Base-by-base conservation (phyloP, 1,140 invertebrate species). In the Drosophila serrata region DNA sequence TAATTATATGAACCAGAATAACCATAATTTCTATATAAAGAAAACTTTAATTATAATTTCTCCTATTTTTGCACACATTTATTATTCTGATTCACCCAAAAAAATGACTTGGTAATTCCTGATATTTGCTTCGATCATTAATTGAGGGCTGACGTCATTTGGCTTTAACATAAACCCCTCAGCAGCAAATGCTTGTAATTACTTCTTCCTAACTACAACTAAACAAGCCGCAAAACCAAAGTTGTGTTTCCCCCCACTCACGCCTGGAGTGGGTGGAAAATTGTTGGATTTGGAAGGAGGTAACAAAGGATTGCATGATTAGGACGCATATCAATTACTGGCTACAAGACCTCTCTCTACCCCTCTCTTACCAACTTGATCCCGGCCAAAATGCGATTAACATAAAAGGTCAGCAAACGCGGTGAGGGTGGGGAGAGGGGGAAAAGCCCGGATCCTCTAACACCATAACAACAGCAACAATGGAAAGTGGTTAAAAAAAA, bases 301-400 rank as follows among this genome's bases (percentile, higher is more conserved):
- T 57, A 60, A 74, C 82, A 79, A 73, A 74, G 80, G 86, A 85
- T 81, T 91, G 86, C 86, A 90, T 90, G 86, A 87, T 91, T 88
- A 87, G 79, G 63, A 80, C 49, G 75, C 86, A 90, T 90, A 90
- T 91, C 86, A 90, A 90, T 90, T 90, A 90, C 87, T 45, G 85
- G 75, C 90, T 90, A 90, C 86, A 90, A 73, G 88, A 82, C 75
- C 76, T 70, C 61, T 48, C 61, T 57, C n/a, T 19, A 33, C 24
- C 39, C 22, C 35, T 9, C 35, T 35, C 42, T 27, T 29, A 3
- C 27, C n/a, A 29, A 11, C 46, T 49, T 49, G 55, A 46, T 46
- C 15, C 24, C 22, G 39, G 51, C 24, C 72, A 53, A 68, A 58
- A 81, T 64, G 75, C 82, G 86, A 90, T 90, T 90, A 90, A 91